Conservation (phyloP, 1,140 invertebrate genomes). For the Apolygus lucorum region DNA sequence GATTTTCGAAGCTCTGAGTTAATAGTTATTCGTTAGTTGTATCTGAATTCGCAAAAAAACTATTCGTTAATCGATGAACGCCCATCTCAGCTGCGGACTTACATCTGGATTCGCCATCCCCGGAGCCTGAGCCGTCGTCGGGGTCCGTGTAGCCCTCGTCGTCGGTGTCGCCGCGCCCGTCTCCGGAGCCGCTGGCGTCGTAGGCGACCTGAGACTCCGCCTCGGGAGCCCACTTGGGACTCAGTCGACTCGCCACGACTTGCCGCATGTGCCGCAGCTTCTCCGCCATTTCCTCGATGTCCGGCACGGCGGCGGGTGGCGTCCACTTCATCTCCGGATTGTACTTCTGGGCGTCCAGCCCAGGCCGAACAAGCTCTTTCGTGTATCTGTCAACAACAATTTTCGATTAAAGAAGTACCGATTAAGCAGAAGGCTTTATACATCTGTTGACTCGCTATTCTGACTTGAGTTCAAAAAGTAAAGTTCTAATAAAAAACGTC, state of each 20-base stretch:
- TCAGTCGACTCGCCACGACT: conserved; percentile 44
- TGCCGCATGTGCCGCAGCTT: conserved; percentile 55
- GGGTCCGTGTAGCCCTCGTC: conserved; percentile 36
- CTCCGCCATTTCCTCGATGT: conserved; percentile 51
- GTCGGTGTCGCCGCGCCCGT: conserved; percentile 22
- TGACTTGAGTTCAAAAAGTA: too few relatives aligned
- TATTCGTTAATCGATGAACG: too few relatives aligned
- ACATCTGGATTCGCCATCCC: too few relatives aligned
- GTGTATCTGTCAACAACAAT: conserved; percentile 50
- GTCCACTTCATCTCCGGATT: conserved; percentile 54
- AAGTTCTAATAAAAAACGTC: too few relatives aligned
- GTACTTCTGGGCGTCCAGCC: conserved; percentile 52
- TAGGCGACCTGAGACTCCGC: conserved; percentile 39
- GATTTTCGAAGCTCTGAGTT: too few relatives aligned
- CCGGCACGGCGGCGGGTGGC: conserved; percentile 42
- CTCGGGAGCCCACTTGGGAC: conserved; percentile 39
- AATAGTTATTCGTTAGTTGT: too few relatives aligned
- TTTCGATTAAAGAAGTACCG: background rate
- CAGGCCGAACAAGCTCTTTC: conserved; percentile 52
- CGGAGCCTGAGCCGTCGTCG: conserved; percentile 42
- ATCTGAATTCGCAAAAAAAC: too few relatives aligned
- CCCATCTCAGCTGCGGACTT: background rate
- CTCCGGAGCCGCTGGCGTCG: conserved; percentile 34
- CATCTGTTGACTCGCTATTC: too few relatives aligned
- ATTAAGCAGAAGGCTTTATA: too few relatives aligned